These are phyloP conservation scores for Hydraecia micacea DNA, from an alignment of 2,888 invertebrate species.

Conservation along the genomic window DNA sequence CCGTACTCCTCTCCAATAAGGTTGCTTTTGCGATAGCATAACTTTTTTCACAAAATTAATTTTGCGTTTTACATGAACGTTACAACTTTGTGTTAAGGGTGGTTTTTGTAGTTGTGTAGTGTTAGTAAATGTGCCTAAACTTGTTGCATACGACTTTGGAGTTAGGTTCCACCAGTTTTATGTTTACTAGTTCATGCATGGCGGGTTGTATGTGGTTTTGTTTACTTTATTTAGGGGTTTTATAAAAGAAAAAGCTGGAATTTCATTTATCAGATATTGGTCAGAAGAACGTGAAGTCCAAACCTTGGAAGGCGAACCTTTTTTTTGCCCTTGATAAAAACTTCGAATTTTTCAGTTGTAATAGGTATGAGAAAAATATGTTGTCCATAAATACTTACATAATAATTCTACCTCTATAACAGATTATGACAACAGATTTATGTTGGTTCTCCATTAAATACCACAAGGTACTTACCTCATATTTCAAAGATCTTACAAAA, in stretches of 20 bases:
- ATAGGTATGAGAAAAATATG: background rate
- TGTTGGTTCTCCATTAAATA: too few relatives aligned
- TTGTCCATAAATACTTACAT: background rate
- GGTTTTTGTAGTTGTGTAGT: conserved; percentile 6
- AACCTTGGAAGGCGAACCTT: background rate
- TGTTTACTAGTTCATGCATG: conserved; percentile 36
- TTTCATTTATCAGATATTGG: background rate
- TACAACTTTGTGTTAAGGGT: conserved; percentile 14
- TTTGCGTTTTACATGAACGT: conserved; percentile 26
- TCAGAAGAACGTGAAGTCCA: background rate
- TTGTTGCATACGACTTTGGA: conserved; percentile 62
- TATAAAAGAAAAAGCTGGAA: background rate
- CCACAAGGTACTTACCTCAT: background rate
- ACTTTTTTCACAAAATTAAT: background rate
- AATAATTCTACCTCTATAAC: background rate
- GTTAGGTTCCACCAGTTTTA: conserved; percentile 46
- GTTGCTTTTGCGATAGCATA: conserved; percentile 10
- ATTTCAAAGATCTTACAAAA: background rate
- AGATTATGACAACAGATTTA: background rate
- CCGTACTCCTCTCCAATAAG: conserved; percentile 26
- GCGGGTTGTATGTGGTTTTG: conserved; percentile 21
- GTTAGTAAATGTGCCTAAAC: conserved; percentile 31
- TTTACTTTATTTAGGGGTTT: conserved; percentile 1
- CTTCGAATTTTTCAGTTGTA: background rate
- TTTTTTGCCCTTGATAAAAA: background rate